Conservation (phyloP, 1,140 invertebrate species). For the Coenobita brevimanus region DNA sequence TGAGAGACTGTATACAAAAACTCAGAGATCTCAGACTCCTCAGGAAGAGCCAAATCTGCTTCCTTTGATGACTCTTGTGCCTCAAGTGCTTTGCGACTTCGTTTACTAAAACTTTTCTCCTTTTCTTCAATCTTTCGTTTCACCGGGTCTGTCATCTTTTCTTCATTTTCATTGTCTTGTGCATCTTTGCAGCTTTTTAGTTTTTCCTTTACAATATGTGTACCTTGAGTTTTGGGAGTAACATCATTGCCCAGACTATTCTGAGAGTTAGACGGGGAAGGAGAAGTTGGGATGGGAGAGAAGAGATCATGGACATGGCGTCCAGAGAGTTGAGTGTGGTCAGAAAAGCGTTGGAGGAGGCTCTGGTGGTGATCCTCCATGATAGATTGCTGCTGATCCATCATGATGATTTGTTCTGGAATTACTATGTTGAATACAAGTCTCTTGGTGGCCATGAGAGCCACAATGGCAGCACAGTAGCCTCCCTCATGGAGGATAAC, state of each 20-base stretch:
- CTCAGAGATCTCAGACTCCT: too few species aligned
- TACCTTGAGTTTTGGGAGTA: slow-evolving; percentile 1
- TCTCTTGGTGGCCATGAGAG: slow-evolving; percentile 69
- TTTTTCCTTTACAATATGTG: slow-evolving; percentile 17
- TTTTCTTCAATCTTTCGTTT: too few species aligned
- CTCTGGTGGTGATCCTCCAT: slow-evolving; percentile 76
- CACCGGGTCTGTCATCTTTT: neutral
- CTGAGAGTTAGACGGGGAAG: slow-evolving; percentile 14
- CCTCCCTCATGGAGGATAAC: slow-evolving; percentile 71
- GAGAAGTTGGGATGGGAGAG: neutral
- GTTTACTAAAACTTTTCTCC: too few species aligned
- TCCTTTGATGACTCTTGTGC: too few species aligned
- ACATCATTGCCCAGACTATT: neutral
- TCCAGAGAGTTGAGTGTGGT: slow-evolving; percentile 53
- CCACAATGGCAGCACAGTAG: slow-evolving; percentile 71
- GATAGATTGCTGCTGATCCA: slow-evolving; percentile 77
- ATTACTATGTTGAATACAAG: slow-evolving; percentile 76
- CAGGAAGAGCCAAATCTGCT: too few species aligned
- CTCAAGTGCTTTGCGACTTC: too few species aligned
- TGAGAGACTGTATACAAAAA: too few species aligned
- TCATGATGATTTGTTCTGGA: slow-evolving; percentile 78
- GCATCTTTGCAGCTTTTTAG: slow-evolving; percentile 30
- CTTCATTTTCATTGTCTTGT: neutral
- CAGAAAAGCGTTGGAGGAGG: slow-evolving; percentile 70
- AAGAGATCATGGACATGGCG: slow-evolving; percentile 25